phyloP scores from a whole-genome alignment of 2,113 vertebrate species.

The Apistogramma diplotaenia region DNA sequence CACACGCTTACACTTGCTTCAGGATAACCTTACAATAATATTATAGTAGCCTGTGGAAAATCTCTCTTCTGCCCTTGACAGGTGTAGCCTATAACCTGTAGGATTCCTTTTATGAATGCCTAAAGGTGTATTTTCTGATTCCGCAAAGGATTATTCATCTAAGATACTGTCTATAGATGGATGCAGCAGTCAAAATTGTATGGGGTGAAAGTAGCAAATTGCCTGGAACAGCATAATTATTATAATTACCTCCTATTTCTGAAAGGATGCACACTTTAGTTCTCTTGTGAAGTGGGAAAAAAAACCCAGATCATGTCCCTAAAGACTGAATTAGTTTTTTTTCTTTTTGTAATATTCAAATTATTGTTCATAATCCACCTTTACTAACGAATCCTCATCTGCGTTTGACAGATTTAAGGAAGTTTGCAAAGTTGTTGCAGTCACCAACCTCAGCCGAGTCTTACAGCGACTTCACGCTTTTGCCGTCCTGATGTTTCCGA shows the following conservation, averaged over 20 bases:
- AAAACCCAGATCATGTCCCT: not conserved
- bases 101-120: not conserved
- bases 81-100: not conserved
- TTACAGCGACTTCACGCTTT: not conserved
- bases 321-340: not conserved
- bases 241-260: conserved; percentile 59
- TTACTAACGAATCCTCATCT: not conserved
- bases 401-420: not conserved
- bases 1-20: not conserved
- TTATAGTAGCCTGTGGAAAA: not conserved
- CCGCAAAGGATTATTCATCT: not conserved
- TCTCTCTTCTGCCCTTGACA: not conserved
- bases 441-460: too few species aligned
- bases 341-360: not conserved
- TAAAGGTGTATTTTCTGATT: not conserved
- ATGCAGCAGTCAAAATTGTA: conserved; percentile 23
- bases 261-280: conserved; percentile 31
- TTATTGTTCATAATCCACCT: not conserved
- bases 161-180: not conserved
- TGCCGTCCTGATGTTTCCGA: not conserved
- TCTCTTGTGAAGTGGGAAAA: conserved; percentile 6
- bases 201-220: conserved; percentile 38
- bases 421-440: not conserved
- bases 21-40: not conserved
- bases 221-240: conserved; percentile 49